Evolutionary conservation across 2,888 invertebrate species (phyloP), one percentile per base, ranked within the genome.

Genomic region (Embidobia sp.): DNA sequence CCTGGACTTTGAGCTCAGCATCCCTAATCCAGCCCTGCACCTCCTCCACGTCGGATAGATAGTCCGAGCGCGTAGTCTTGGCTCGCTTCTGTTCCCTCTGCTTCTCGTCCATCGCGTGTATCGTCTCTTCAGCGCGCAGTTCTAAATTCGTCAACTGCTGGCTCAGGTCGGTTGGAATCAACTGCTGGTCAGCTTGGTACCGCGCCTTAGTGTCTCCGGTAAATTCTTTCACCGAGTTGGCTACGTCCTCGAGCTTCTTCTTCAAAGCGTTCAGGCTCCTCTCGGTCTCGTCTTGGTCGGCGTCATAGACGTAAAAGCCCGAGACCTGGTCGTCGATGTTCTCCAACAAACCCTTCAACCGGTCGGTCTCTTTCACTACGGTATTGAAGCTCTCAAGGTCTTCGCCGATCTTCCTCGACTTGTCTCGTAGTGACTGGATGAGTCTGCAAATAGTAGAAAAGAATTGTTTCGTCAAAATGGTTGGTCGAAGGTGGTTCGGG

Each of bases 41-140:
- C 79, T 94, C 94, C 80, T 96, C 96, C 18, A 95, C 94, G 85
- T 95, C 96, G 18, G 91, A 90, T 44, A 94, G 90, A 89, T 96
- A 97, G 81, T 97, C 97, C 51, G 93, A 92, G 66, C 96, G 93
- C 67, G 95, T 92, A 10, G 95, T 95, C 84, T 94, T 93, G 16
- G 97, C 97, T 79, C 96, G 94, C 89, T 96, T 96, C 90, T 95
- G 95, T 89, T 96, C 96, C 87, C 95, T 93, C 85, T 95, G 94
- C 89, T 96, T 96, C 86, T 96, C 95, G 86, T 96, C 97, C 95
- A 97, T 95, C 49, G 93, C 93, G 83, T 94, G 94, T 55, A 93
- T 92, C 63, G 96, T 91, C 77, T 94, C 93, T 90, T 97, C 97
- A 48, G 95, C 93, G 61, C 95, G 91, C 81, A 97, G 90, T 90